Conservation (phyloP, 2,797 vertebrate species). For the Parotocinclus haroldoi region DNA sequence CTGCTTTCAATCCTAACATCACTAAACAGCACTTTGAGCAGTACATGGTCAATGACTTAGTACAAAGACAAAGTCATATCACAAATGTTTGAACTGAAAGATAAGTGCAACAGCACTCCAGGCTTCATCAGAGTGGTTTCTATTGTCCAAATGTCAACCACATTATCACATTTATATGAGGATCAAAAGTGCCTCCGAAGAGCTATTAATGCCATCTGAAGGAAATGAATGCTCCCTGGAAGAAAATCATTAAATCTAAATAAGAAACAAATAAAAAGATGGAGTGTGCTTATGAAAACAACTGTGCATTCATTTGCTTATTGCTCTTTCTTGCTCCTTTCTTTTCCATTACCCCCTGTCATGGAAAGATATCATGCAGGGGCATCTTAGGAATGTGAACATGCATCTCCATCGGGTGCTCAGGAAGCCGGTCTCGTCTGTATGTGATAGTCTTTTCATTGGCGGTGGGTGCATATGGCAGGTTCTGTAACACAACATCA, state of each 20-base stretch:
- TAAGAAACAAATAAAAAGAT: background rate
- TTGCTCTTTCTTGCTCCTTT: constrained; percentile 23
- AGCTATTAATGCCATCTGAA: no score
- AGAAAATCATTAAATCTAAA: background rate
- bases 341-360: constrained; percentile 17
- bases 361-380: constrained; percentile 74
- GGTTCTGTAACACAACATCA: constrained; percentile 70
- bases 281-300: constrained; percentile 2
- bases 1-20: background rate
- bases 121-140: no score
- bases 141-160: background rate
- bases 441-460: constrained; percentile 92
- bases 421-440: constrained; percentile 79
- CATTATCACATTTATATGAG: background rate
- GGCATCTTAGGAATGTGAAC: constrained; percentile 83
- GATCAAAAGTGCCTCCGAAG: no score
- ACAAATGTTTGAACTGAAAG: no score
- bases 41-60: background rate
- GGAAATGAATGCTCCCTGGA: background rate
- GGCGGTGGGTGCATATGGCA: constrained; percentile 81
- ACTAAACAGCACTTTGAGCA: background rate
- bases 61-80: background rate
- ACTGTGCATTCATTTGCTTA: constrained; percentile 23
- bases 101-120: background rate
- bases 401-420: constrained; percentile 80